These are phyloP conservation scores for Amitus sp. DNA, from an alignment of 2,888 invertebrate species.

Conservation along the genomic window DNA sequence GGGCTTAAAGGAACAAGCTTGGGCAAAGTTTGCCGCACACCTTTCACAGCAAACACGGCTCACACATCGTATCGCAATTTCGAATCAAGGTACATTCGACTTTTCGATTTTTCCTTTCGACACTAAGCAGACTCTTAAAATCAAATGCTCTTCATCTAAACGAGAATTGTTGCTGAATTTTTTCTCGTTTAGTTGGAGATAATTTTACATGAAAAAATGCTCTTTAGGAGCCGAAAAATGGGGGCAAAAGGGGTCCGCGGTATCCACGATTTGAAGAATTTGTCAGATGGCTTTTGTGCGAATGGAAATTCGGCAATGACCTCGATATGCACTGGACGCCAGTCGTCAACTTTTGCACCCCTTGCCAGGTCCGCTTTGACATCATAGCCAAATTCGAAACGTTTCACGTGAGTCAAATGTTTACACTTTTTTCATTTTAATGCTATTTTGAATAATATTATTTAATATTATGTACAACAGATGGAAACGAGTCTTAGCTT, in stretches of 20 bases:
- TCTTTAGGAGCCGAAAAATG: conserved; percentile 56
- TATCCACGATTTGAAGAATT: conserved; percentile 87
- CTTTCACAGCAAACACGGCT: conserved; percentile 82
- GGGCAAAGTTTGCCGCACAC: conserved; percentile 85
- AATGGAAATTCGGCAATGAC: conserved; percentile 71
- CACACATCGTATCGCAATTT: conserved; percentile 80
- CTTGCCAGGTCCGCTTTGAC: conserved; percentile 85
- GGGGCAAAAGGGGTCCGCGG: conserved; percentile 66
- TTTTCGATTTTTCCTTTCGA: too few species aligned
- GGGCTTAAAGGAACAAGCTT: too few species aligned
- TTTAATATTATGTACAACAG: too few species aligned
- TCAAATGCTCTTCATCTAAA: too few species aligned
- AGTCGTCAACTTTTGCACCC: conserved; percentile 84
- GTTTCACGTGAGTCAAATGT: conserved; percentile 70
- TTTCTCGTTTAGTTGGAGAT: too few species aligned
- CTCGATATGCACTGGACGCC: conserved; percentile 93
- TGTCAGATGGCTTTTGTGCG: conserved; percentile 80
- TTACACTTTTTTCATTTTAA: not conserved
- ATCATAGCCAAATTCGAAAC: conserved; percentile 86
- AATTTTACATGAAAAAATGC: too few species aligned
- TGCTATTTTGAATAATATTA: too few species aligned
- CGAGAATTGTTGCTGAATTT: too few species aligned
- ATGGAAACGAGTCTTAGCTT: too few species aligned
- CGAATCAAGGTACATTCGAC: conserved; percentile 69
- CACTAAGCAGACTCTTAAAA: not conserved